phyloP scores from a whole-genome alignment of 2,113 vertebrate species.

The sheep (Ovis aries) region DNA sequence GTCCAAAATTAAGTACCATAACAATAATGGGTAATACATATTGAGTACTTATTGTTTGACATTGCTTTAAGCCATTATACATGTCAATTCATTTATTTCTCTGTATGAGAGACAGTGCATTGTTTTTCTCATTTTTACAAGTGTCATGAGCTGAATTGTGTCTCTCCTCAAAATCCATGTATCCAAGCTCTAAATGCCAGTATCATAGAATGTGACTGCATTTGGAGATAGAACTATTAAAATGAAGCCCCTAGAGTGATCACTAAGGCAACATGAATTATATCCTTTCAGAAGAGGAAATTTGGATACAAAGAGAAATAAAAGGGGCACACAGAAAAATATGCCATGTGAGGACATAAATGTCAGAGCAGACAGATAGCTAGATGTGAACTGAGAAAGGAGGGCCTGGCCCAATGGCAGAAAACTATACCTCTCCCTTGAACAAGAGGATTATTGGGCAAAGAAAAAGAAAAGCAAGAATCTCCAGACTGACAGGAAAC shows the following conservation, averaged over 20 bases:
- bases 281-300: not conserved
- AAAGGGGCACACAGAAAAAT: not conserved
- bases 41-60: not conserved
- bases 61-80: not conserved
- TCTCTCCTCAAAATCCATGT: not conserved
- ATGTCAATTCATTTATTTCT: not conserved
- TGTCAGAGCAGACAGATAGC: not conserved
- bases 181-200: not conserved
- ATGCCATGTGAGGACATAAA: rapidly evolving
- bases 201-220: not conserved
- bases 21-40: not conserved
- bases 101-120: not conserved
- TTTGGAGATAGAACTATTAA: not conserved
- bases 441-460: not conserved
- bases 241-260: not conserved
- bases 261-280: not conserved
- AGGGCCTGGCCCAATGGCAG: not conserved
- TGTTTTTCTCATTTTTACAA: not conserved
- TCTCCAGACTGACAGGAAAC: not conserved
- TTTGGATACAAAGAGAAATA: not conserved
- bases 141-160: not conserved
- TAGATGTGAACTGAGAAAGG: not conserved
- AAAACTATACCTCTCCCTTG: not conserved
- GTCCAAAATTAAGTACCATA: not conserved
- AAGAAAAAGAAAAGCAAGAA: not conserved